Evolutionary conservation across 2,797 vertebrate species (phyloP).

Genomic region (Notoglanidium macrostoma): DNA sequence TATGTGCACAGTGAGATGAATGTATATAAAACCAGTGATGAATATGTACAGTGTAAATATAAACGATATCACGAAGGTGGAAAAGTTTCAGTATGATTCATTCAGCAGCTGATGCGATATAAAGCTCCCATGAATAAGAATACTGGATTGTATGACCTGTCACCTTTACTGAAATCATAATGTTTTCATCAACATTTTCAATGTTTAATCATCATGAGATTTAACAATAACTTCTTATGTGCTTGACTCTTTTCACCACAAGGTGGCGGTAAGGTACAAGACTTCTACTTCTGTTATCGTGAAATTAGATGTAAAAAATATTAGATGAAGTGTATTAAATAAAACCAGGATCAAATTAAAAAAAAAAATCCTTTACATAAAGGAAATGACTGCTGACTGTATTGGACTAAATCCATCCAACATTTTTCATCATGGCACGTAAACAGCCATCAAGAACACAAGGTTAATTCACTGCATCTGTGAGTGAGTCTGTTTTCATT

Average conservation of each 20-base stretch:
- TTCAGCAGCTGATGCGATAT: background rate
- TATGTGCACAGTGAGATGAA: background rate
- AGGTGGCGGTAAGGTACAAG: constrained; percentile 58
- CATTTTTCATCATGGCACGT: constrained; percentile 5
- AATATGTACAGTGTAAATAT: background rate
- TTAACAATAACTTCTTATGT: background rate
- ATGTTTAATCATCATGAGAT: too few species aligned
- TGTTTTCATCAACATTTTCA: too few species aligned
- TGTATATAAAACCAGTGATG: background rate
- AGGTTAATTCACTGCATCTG: constrained; percentile 58
- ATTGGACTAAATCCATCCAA: background rate
- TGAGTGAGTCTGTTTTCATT: constrained; percentile 63
- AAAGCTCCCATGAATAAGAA: background rate
- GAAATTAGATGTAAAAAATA: background rate
- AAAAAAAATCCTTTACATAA: background rate
- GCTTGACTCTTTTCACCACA: constrained; percentile 56
- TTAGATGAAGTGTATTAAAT: background rate
- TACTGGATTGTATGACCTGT: background rate
- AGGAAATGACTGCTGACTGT: background rate
- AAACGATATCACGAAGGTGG: background rate
- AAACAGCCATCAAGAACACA: constrained; percentile 24
- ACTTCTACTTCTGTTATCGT: background rate
- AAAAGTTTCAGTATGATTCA: background rate
- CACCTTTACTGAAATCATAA: background rate
- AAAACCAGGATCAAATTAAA: background rate